These are phyloP conservation scores for Petrosia ficiformis DNA, from an alignment of 37 sponge, comb jelly and placozoan species.

Conservation along the genomic window DNA sequence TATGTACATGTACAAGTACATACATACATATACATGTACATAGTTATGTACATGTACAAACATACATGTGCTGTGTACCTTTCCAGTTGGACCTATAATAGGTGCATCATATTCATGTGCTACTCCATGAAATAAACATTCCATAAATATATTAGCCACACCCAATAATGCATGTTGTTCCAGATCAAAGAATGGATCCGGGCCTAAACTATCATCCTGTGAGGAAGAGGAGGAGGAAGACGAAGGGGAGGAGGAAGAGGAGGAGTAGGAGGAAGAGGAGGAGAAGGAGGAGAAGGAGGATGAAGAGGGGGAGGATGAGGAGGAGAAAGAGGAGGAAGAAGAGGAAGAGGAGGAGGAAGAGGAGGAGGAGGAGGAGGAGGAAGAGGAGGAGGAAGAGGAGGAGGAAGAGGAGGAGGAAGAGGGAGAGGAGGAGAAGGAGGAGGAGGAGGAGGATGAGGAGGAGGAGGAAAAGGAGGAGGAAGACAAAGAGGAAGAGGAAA, in stretches of 20 bases:
- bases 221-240: background rate
- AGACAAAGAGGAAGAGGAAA: background rate
- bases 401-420: slow-evolving; percentile 4
- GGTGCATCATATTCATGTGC: slow-evolving; percentile 84
- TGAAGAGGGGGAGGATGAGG: too few relatives aligned
- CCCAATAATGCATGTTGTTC: slow-evolving; percentile 95
- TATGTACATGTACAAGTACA: slow-evolving; percentile 35
- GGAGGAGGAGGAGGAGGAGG: background rate
- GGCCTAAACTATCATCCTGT: slow-evolving; percentile 58
- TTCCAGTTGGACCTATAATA: slow-evolving; percentile 93
- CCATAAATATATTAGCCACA: slow-evolving; percentile 93
- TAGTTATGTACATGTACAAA: background rate
- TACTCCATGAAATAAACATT: slow-evolving; percentile 85
- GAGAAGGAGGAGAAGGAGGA: background rate
- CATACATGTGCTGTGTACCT: slow-evolving; percentile 21
- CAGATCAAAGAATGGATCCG: slow-evolving; percentile 91
- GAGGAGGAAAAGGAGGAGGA: too few relatives aligned
- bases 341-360: background rate
- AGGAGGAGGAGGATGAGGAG: too few relatives aligned
- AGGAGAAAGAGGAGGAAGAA: background rate
- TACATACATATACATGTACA: slow-evolving; percentile 28
- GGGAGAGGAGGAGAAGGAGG: background rate
- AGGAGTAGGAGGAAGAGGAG: too few relatives aligned
- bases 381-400: background rate
- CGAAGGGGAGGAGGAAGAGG: too few relatives aligned